Evolutionary conservation across 2,797 vertebrate species (phyloP).

Genomic region (Artibeus lituratus): DNA sequence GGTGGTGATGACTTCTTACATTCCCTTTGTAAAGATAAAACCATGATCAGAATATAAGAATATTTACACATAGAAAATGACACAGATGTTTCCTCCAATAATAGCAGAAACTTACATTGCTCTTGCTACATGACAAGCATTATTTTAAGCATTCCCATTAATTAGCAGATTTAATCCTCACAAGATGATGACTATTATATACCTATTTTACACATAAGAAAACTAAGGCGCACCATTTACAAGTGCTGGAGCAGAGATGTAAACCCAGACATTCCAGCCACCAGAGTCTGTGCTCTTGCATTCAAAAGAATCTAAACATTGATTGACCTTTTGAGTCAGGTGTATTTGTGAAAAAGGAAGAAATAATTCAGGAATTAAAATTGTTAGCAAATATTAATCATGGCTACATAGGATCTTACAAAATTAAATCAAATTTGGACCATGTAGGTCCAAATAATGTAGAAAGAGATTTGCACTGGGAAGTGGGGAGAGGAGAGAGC

Average conservation of each 20-base stretch:
- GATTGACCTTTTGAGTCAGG: not conserved
- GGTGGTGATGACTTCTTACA: not conserved
- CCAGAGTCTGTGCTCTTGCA: not conserved
- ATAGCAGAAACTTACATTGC: not conserved
- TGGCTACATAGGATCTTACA: not conserved
- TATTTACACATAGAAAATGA: not conserved
- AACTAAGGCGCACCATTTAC: not conserved
- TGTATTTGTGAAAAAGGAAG: not conserved
- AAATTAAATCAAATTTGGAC: not conserved
- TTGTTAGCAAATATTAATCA: not conserved
- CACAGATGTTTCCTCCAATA: not conserved
- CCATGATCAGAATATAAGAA: not conserved
- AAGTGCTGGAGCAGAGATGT: not conserved
- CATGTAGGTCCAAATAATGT: not conserved
- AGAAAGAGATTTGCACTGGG: not conserved
- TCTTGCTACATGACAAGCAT: not conserved
- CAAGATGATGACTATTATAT: not conserved
- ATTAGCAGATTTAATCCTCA: conserved; percentile 1
- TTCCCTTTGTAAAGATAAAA: not conserved
- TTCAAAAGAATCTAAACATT: not conserved
- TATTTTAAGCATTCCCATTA: not conserved
- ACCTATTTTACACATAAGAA: not conserved
- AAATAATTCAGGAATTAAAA: not conserved
- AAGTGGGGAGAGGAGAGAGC: not conserved
- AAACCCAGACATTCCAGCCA: not conserved